Base-by-base conservation (phyloP, 2,113 vertebrate species). In the Mormyrus lacerda region DNA sequence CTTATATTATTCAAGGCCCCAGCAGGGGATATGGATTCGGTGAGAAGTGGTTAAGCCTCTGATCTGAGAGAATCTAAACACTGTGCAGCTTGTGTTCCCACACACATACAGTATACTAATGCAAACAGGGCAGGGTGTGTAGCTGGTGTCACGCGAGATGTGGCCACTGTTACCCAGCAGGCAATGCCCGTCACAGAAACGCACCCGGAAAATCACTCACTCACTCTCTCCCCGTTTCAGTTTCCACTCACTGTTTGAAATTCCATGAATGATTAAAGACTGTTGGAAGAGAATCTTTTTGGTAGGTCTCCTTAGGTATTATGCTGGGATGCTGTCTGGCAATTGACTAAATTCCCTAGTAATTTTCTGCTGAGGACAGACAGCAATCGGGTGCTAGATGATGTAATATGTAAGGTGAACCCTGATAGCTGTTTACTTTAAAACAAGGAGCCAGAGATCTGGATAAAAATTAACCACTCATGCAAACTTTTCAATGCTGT, bases 381-480 rank as follows among this genome's bases (percentile, higher is more conserved):
- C 73, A 61, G 55, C 93, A 94, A 94, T 94, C 92, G 91, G 35
- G 19, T 90, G 87, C 85, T 94, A 91, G 94, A 92, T 92, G 91
- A 91, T 90, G 93, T 91, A 95, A 95, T 92, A 94, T 94, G 89
- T 90, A 76, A 91, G 90, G 90, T 88, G 44, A 91, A 90, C 65
- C 88, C 84, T 91, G 91, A 45, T 93, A 92, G 91, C 91, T 94
- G 92, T 94, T 94, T 93, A 93, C 91, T 93, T 91, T 92, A 89
- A 93, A 91, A 92, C 94, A 93, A 90, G 89, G 90, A 91, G 93
- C 91, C 90, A 91, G 93, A 89, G 92, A 89, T 90, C 85, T 89
- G 93, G 92, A 95, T 94, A 92, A 93, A 94, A 95, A 95, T 93
- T 89, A 94, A 94, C 92, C 90, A 69, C 79, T 58, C 91, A 76